Percentiles rank a stretch among this genome's conserved stretches.
Evolutionary conservation across 2,113 vertebrate genomes (phyloP).

Genomic region (Podarcis raffonei): DNA sequence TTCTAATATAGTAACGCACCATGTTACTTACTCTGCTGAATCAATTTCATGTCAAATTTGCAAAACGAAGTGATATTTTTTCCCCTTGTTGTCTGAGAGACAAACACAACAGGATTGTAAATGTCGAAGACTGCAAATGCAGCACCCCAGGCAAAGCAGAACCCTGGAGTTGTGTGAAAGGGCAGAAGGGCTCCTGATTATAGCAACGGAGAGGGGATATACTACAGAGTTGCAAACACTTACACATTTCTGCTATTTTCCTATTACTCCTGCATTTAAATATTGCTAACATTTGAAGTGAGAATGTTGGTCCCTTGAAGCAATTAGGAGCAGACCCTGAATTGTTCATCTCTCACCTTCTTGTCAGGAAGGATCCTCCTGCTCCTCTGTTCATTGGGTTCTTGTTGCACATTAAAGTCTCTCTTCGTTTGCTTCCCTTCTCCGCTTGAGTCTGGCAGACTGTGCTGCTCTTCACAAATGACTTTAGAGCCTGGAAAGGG

Average conservation of each 20-base stretch:
- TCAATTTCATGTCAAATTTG: constrained; percentile 51
- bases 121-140: accelerated
- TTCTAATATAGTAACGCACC: constrained; percentile 24
- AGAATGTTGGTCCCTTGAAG: background rate
- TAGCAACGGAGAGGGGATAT: accelerated
- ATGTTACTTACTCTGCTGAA: constrained; percentile 29
- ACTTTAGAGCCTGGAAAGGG: background rate
- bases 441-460: accelerated
- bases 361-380: background rate
- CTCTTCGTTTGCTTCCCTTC: accelerated
- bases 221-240: background rate
- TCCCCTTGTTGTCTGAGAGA: background rate
- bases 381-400: background rate
- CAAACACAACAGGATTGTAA: background rate
- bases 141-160: background rate
- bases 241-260: accelerated
- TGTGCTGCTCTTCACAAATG: background rate
- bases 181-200: accelerated
- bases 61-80: background rate
- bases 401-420: background rate
- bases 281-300: background rate
- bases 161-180: accelerated
- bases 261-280: accelerated
- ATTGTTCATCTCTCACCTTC: accelerated
- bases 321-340: background rate